phyloP scores from a whole-genome alignment of 2,888 invertebrate species.

The Amphipoea lucens region DNA sequence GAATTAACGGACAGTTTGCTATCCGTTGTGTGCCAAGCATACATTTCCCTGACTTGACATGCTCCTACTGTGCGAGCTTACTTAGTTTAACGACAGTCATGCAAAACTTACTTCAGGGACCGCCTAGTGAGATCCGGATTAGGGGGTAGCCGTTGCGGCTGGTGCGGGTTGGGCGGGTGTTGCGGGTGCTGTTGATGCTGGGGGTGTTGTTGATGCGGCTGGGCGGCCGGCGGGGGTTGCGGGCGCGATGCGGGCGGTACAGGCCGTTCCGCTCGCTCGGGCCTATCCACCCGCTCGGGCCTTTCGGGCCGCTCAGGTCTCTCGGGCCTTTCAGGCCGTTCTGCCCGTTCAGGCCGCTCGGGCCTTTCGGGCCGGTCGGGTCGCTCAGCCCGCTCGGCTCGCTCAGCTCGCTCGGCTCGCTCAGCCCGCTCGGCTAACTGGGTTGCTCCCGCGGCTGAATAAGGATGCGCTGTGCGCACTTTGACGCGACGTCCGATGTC shows the following conservation, averaged over 20 bases:
- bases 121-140: slow-evolving; percentile 93
- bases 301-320: slow-evolving; percentile 75
- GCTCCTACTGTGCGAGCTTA: slow-evolving; percentile 13
- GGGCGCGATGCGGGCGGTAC: slow-evolving; percentile 67
- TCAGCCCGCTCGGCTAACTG: slow-evolving; percentile 77
- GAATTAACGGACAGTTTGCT: not conserved
- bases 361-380: slow-evolving; percentile 75
- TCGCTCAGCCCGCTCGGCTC: slow-evolving; percentile 75
- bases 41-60: not conserved
- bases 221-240: slow-evolving; percentile 69
- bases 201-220: slow-evolving; percentile 67
- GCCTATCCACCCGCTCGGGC: slow-evolving; percentile 71
- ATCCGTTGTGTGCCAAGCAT: not conserved
- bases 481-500: slow-evolving; percentile 97
- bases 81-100: slow-evolving; percentile 24
- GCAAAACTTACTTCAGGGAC: slow-evolving; percentile 92
- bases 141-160: slow-evolving; percentile 86
- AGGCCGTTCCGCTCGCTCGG: slow-evolving; percentile 70
- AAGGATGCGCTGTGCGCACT: slow-evolving; percentile 90
- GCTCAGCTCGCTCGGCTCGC: slow-evolving; percentile 65
- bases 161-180: slow-evolving; percentile 82
- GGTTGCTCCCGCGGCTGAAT: slow-evolving; percentile 78
- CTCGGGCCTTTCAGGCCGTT: slow-evolving; percentile 75
- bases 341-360: slow-evolving; percentile 77
- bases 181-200: slow-evolving; percentile 71